Percentiles rank a stretch among this genome's conserved stretches.
Conservation (phyloP, 2,797 vertebrate genomes). For the Crypturellus tataupa region DNA sequence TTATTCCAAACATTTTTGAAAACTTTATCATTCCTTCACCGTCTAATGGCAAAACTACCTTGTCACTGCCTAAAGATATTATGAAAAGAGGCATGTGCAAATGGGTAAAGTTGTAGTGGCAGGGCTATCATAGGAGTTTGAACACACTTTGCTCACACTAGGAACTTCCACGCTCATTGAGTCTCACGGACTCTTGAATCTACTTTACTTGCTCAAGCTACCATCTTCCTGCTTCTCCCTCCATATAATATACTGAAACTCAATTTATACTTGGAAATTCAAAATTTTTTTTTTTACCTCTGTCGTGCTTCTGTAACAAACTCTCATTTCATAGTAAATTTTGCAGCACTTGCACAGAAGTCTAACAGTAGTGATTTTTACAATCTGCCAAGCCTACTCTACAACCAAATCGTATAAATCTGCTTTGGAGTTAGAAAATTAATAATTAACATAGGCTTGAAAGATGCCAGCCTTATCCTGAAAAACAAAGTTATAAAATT, state of each 20-base stretch:
- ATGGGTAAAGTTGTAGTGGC: not conserved
- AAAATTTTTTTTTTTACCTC: not conserved
- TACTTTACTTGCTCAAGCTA: not conserved
- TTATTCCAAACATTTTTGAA: slow-evolving; percentile 19
- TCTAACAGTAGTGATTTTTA: not conserved
- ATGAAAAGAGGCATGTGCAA: not conserved
- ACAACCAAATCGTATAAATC: not conserved
- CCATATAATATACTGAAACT: not conserved
- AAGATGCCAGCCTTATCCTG: not conserved
- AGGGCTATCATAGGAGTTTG: slow-evolving; percentile 5
- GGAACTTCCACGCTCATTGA: not conserved
- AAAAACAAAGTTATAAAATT: not conserved
- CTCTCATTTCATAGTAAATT: not conserved
- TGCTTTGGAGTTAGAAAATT: slow-evolving; percentile 4
- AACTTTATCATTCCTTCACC: not conserved
- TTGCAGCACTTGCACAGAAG: not conserved
- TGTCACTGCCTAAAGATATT: not conserved
- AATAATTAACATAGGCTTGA: slow-evolving; percentile 23
- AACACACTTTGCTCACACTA: not conserved
- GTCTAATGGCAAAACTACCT: slow-evolving; percentile 18
- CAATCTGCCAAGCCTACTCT: not conserved
- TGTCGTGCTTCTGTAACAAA: not conserved
- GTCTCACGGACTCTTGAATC: not conserved
- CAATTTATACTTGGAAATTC: not conserved
- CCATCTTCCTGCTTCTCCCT: not conserved